Percentiles rank a stretch among this genome's conserved stretches.
phyloP scores from a whole-genome alignment of 2,888 invertebrate genomes.

The Lingula anatina region DNA sequence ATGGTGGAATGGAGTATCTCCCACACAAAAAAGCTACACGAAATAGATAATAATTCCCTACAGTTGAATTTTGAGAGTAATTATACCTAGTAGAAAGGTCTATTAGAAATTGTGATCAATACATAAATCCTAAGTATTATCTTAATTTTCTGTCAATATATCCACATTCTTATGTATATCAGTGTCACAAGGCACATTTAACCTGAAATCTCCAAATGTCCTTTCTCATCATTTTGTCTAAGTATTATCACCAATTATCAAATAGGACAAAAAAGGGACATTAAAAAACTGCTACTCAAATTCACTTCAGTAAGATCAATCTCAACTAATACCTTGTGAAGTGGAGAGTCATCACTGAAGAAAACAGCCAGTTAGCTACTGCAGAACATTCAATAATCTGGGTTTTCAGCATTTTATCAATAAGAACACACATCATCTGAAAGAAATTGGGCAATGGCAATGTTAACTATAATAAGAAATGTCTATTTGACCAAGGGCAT shows the following conservation, averaged over 20 bases:
- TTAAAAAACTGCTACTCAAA: too few relatives aligned
- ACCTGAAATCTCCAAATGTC: too few relatives aligned
- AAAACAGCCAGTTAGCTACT: slow-evolving; percentile 97
- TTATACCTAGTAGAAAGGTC: too few relatives aligned
- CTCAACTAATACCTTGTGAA: slow-evolving; percentile 66
- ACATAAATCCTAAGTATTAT: too few relatives aligned
- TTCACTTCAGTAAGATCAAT: slow-evolving; percentile 71
- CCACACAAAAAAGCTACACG: slow-evolving; percentile 91
- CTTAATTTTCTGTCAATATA: too few relatives aligned
- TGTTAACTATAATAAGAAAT: background rate
- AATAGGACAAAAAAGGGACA: too few relatives aligned
- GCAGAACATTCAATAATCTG: slow-evolving; percentile 95
- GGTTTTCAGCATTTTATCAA: slow-evolving; percentile 95
- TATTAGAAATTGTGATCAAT: too few relatives aligned
- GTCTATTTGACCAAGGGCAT: background rate
- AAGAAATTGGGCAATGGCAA: slow-evolving; percentile 8
- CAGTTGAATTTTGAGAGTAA: too few relatives aligned
- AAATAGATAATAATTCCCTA: too few relatives aligned
- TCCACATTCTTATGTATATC: slow-evolving; percentile 75
- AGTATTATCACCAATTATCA: too few relatives aligned
- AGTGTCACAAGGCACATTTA: too few relatives aligned
- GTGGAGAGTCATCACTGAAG: slow-evolving; percentile 83
- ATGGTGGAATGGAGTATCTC: slow-evolving; percentile 93
- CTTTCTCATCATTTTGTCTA: too few relatives aligned
- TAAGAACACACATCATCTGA: slow-evolving; percentile 89